These are phyloP conservation scores for Ahaetulla prasina DNA, from an alignment of 2,113 vertebrate genomes.

Conservation along the genomic window DNA sequence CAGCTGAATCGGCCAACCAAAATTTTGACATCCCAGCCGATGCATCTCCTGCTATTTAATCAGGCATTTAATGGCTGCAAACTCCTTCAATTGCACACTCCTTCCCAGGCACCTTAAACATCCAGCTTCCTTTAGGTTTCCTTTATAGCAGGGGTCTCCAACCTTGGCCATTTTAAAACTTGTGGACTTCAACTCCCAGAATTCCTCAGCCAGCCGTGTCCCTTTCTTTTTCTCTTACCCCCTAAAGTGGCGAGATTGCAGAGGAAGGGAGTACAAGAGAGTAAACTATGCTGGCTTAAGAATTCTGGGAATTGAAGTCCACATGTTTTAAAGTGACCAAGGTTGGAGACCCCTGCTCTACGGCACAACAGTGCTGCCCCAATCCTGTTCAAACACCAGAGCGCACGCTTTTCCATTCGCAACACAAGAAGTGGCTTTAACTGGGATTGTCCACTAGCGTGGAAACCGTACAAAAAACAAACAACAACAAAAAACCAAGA, in stretches of 20 bases:
- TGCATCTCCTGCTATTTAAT: too few relatives aligned
- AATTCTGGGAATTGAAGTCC: neutral
- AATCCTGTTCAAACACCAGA: neutral
- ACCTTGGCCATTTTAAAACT: neutral
- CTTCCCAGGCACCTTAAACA: neutral
- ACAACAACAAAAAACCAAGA: too few relatives aligned
- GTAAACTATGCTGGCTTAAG: too few relatives aligned
- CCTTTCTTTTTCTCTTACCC: too few relatives aligned
- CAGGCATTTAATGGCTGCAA: too few relatives aligned
- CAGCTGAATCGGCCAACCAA: accelerated
- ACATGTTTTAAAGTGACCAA: neutral
- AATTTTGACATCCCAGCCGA: neutral
- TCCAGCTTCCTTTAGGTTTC: neutral
- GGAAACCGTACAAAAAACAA: neutral
- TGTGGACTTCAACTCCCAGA: neutral
- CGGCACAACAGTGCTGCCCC: neutral
- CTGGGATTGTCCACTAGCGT: neutral
- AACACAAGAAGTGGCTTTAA: neutral
- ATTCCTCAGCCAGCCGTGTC: neutral
- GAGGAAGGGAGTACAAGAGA: too few relatives aligned
- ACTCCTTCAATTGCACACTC: neutral
- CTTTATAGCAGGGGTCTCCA: neutral
- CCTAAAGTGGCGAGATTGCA: too few relatives aligned
- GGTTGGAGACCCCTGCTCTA: neutral
- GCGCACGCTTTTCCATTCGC: too few relatives aligned